Evolutionary conservation across 2,888 invertebrate species (phyloP), one percentile per base, ranked within the genome.

Genomic region (Scaeva pyrastri): DNA sequence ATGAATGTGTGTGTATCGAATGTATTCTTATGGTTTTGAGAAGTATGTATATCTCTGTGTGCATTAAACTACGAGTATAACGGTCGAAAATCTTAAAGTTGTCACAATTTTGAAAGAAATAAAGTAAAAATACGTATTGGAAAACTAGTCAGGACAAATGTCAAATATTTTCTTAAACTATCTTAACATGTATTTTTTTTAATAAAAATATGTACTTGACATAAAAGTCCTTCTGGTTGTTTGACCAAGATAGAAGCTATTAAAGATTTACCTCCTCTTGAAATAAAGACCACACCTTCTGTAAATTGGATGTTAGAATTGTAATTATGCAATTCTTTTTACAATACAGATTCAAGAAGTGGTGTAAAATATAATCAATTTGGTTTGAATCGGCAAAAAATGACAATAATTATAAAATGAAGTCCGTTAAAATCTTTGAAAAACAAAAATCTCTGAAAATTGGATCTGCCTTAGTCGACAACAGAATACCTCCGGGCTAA

Each of bases 1-100:
- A n/a, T n/a, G n/a, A n/a, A n/a, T n/a, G n/a, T n/a, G n/a, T n/a
- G n/a, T n/a, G n/a, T n/a, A 1, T 16, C 3, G 2, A 43, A 43
- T 56, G 74, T 56, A 66, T 75, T 70, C 45, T 26, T 68, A 80
- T 85, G 84, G 55, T 84, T 75, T 74, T 41, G 45, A 41, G 52
- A 43, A 55, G 31, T 48, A n/a, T n/a, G n/a, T n/a, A n/a, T n/a
- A 6, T 39, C 55, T 16, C 56, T n/a, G 14, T 50, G 19, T 19
- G 45, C 41, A 41, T 21, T 45, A 23, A 21, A 48, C 12, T 50
- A 21, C 41, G 7, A 6, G 3, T n/a, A n/a, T 0, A 6, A 70
- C 75, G 64, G 31, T 56, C 39, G 2, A 62, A 31, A 52, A 62
- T 31, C 62, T 68, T 45, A 50, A 43, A 70, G 71, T 58, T 56